phyloP scores from a whole-genome alignment of 2,888 invertebrate genomes.

The Uloborus plumipes region DNA sequence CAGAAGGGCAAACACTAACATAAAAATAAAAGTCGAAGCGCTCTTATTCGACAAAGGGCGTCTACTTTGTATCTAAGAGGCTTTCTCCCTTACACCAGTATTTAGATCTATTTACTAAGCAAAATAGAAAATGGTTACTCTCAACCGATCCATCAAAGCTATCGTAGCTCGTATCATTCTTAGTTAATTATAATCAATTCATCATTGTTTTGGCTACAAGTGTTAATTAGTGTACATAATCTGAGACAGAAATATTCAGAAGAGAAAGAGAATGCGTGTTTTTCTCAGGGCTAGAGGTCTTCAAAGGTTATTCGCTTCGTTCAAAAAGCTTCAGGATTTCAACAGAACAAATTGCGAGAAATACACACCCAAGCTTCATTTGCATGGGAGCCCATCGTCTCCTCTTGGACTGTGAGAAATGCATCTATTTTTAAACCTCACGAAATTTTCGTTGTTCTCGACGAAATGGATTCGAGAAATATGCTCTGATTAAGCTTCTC shows the following conservation, averaged over 20 bases:
- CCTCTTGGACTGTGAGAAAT: too few species aligned
- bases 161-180: conserved; percentile 42
- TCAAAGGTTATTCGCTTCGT: conserved; percentile 38
- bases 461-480: too few species aligned
- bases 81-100: conserved; percentile 23
- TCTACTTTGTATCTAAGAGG: conserved; percentile 8
- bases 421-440: too few species aligned
- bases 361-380: too few species aligned
- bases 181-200: conserved; percentile 58
- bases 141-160: conserved; percentile 41
- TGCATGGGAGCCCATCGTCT: too few species aligned
- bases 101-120: conserved; percentile 48
- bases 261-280: conserved; percentile 6
- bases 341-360: too few species aligned
- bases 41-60: too few species aligned
- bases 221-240: conserved; percentile 56
- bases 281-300: conserved; percentile 29
- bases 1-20: background rate
- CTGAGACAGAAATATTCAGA: conserved; percentile 30
- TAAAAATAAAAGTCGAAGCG: too few species aligned
- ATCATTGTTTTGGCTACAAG: conserved; percentile 56
- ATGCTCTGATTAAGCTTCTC: too few species aligned
- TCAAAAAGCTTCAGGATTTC: too few species aligned
- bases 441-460: background rate
- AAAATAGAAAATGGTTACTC: conserved; percentile 26